Conservation (phyloP, 2,888 invertebrate genomes). For the Synanthedon formicaeformis region DNA sequence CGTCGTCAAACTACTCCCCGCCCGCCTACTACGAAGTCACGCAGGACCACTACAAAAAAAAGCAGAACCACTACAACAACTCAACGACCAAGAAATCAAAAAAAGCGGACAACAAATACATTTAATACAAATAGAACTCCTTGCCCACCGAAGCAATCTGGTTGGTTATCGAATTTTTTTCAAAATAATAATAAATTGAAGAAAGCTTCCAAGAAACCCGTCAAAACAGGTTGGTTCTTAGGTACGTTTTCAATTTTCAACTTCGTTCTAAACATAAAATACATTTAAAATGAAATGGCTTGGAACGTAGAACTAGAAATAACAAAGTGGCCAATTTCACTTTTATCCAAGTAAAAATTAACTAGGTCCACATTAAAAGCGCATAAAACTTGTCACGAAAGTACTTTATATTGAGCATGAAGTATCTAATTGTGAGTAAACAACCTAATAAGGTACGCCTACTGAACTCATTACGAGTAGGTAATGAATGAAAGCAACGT, state of each 20-base stretch:
- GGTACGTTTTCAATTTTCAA: conserved; percentile 24
- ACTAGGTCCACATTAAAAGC: too few relatives aligned
- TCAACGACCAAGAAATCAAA: conserved; percentile 19
- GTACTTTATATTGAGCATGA: too few relatives aligned
- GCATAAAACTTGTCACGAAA: too few relatives aligned
- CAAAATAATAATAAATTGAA: conserved; percentile 32
- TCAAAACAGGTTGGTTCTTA: conserved; percentile 53
- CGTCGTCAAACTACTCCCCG: conserved; percentile 15
- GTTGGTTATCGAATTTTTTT: conserved; percentile 47
- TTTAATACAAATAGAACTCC: conserved; percentile 26
- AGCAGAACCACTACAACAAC: conserved; percentile 23
- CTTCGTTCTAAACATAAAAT: too few relatives aligned
- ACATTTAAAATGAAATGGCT: too few relatives aligned
- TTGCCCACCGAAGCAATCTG: conserved; percentile 37
- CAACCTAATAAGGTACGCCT: background rate
- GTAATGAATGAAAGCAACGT: background rate
- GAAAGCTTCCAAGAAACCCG: conserved; percentile 32
- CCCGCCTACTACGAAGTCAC: conserved; percentile 13
- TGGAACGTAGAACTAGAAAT: too few relatives aligned
- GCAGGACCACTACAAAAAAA: conserved; percentile 7
- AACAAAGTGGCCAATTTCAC: too few relatives aligned
- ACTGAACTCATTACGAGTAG: background rate
- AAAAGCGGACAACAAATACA: too few relatives aligned
- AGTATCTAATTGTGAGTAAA: background rate
- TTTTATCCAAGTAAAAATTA: too few relatives aligned